A percentile compares a stretch with the other conserved stretches of the same genome.
These are phyloP conservation scores for Polyommatus icarus DNA, from an alignment of 2,888 invertebrate species.

Conservation along the genomic window DNA sequence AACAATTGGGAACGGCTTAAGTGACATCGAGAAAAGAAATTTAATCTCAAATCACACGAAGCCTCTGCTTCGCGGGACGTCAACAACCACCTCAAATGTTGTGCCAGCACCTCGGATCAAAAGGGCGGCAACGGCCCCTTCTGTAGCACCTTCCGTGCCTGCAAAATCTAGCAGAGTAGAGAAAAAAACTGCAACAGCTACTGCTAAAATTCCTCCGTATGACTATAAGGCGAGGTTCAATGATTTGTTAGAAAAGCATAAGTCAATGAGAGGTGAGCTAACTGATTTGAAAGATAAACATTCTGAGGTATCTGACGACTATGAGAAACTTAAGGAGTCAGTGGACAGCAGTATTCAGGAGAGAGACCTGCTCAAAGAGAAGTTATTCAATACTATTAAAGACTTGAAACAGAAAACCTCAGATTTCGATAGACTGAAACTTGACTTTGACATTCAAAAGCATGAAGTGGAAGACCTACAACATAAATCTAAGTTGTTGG, in stretches of 20 bases:
- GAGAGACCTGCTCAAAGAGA: slow-evolving; percentile 63
- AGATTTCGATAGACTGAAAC: slow-evolving; percentile 63
- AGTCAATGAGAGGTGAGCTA: slow-evolving; percentile 74
- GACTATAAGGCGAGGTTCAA: slow-evolving; percentile 84
- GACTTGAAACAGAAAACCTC: slow-evolving; percentile 61
- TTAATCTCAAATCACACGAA: slow-evolving; percentile 68
- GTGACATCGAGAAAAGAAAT: slow-evolving; percentile 67
- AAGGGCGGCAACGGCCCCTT: slow-evolving; percentile 62
- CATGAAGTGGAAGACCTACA: slow-evolving; percentile 68
- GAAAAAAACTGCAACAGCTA: slow-evolving; percentile 60
- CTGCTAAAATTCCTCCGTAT: slow-evolving; percentile 82
- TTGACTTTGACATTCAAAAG: slow-evolving; percentile 68
- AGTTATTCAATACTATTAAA: slow-evolving; percentile 58
- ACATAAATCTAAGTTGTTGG: slow-evolving; percentile 64
- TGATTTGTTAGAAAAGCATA: slow-evolving; percentile 82
- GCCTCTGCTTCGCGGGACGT: slow-evolving; percentile 51
- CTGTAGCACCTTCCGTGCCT: slow-evolving; percentile 49
- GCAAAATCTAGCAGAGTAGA: slow-evolving; percentile 63
- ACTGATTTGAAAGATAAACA: slow-evolving; percentile 75
- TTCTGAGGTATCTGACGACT: slow-evolving; percentile 73
- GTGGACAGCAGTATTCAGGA: slow-evolving; percentile 57
- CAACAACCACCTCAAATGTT: slow-evolving; percentile 37
- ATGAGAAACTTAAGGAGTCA: slow-evolving; percentile 72
- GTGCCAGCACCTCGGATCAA: slow-evolving; percentile 60
- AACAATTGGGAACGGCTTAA: slow-evolving; percentile 59